Conservation (phyloP, 2,113 vertebrate genomes). For the Ranitomeya variabilis region DNA sequence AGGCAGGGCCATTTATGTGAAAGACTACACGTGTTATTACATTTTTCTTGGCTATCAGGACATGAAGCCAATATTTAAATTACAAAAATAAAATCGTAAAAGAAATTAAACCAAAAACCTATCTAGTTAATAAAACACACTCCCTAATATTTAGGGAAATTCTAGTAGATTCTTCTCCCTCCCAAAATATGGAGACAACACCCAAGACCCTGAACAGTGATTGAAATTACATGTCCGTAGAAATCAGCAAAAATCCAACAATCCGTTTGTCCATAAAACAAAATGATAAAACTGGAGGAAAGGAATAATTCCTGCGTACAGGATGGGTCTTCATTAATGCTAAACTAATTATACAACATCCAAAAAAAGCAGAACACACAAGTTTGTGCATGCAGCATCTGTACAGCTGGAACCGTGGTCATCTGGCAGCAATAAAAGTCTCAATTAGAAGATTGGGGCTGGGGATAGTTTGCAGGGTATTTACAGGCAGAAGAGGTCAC, state of each 20-base stretch:
- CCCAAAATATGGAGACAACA: not conserved
- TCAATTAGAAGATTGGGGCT: not conserved
- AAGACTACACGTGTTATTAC: not conserved
- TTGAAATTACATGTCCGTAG: not conserved
- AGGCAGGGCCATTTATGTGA: not conserved
- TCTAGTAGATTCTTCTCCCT: not conserved
- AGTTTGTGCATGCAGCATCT: slow-evolving; percentile 67
- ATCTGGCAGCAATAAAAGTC: not conserved
- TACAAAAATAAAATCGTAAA: not conserved
- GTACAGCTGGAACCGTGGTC: not conserved
- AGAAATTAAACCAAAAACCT: not conserved
- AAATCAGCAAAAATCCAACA: not conserved
- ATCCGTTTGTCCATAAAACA: not conserved
- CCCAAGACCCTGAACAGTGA: not conserved
- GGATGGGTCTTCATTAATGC: slow-evolving; percentile 28
- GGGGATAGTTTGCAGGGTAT: not conserved
- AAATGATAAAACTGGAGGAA: not conserved
- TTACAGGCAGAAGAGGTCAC: slow-evolving; percentile 1
- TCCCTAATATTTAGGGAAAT: not conserved
- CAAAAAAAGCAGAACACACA: slow-evolving; percentile 71
- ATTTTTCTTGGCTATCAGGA: too few species aligned
- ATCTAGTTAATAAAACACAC: not conserved
- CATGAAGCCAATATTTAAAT: not conserved
- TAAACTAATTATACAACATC: slow-evolving; percentile 65
- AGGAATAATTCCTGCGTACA: not conserved